Base-by-base conservation (phyloP, 2,888 invertebrate species). In the Seira sanloemensis region DNA sequence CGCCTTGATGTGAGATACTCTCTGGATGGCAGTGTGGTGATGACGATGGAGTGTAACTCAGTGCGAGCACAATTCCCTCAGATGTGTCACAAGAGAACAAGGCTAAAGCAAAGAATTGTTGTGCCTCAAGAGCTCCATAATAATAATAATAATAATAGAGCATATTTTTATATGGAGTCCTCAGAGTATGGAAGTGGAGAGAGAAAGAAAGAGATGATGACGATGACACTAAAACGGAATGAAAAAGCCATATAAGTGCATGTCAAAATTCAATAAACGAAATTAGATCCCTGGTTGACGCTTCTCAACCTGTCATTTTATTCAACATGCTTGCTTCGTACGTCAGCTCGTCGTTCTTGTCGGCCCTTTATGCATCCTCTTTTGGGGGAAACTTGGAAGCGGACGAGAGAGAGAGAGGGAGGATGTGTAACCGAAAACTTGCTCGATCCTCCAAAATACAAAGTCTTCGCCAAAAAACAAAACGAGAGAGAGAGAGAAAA, bases 241-340 rank as follows among this genome's bases (percentile, higher is more conserved):
- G 83, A 83, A 83, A 83, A 83, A 83, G 74, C 78, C 83, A 78
- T 83, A 83, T 74, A 83, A 78, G 83, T 83, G 83, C 82, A 82
- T 82, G 82, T 83, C 78, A 83, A 83, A 83, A 83, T 83, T 83
- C 83, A 83, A 83, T 83, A 83, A 83, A 83, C 78, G 83, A 83
- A 83, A 83, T 78, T 83, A 83, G 83, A 83, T 83, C 83, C 77
- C 68, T 72, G 72, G 76, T 82, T 82, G 83, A 78, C 82, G 76
- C 82, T 76, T 82, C 82, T 77, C 82, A 82, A 82, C 76, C 82
- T 82, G 82, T 82, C 82, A 82, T 82, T 82, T 82, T 67, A 77
- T 62, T 82, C 72, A 82, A 77, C 82, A 77, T 77, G 71, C 75
- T 81, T 50, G 16, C 50, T 50, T 50, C 50, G 12, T 71, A 65